phyloP scores from a whole-genome alignment of 2,113 vertebrate species.

The Dasyurus viverrinus region DNA sequence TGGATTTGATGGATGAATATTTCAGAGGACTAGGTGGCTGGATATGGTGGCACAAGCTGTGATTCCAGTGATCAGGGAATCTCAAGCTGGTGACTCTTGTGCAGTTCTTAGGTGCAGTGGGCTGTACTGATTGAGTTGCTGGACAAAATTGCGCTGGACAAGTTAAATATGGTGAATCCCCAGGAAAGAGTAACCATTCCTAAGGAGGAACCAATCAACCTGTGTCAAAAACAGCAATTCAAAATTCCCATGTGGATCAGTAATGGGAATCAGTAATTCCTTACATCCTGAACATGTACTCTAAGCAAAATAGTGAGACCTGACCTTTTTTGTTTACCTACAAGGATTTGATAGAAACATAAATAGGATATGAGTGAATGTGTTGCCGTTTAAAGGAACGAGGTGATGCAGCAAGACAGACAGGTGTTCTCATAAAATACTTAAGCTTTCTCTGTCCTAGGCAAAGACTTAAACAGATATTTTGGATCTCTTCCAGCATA shows the following conservation, averaged over 20 bases:
- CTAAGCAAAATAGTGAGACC: background rate
- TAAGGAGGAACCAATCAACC: background rate
- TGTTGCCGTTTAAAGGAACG: background rate
- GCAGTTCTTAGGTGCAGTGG: background rate
- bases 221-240: background rate
- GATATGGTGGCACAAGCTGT: background rate
- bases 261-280: background rate
- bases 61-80: background rate
- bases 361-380: background rate
- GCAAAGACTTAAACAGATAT: conserved; percentile 27
- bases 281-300: background rate
- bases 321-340: background rate
- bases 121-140: background rate
- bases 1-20: background rate
- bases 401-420: background rate
- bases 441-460: background rate
- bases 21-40: background rate
- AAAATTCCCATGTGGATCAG: background rate
- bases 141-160: background rate
- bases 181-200: background rate
- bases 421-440: background rate
- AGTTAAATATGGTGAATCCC: background rate
- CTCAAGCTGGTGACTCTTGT: background rate
- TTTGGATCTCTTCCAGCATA: conserved; percentile 28
- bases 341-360: background rate